These are phyloP conservation scores for Drosophila leontia DNA, from an alignment of 1,140 invertebrate genomes.

Conservation along the genomic window DNA sequence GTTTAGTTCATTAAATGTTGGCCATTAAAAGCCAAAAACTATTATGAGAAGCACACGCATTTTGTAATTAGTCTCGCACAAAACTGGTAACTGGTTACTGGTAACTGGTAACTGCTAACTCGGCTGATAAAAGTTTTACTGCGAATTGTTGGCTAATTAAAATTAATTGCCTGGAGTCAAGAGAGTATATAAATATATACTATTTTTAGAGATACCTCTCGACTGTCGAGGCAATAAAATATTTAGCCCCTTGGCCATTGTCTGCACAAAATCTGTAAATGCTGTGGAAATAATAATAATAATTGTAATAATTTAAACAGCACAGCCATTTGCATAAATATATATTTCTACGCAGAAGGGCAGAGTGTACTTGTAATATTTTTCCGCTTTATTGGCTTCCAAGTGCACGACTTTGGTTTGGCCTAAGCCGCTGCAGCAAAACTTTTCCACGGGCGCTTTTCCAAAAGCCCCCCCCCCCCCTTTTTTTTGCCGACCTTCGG, in stretches of 20 bases:
- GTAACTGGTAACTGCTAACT: not conserved
- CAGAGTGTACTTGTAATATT: constrained; percentile 33
- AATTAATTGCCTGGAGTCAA: constrained; percentile 51
- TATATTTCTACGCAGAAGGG: constrained; percentile 25
- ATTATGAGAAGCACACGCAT: constrained; percentile 31
- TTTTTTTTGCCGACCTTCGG: constrained; percentile 48
- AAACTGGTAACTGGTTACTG: constrained; percentile 6
- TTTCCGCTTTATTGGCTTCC: constrained; percentile 73
- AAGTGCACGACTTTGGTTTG: constrained; percentile 49
- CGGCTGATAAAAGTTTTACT: constrained; percentile 43
- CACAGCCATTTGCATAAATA: constrained; percentile 51
- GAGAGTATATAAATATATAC: not conserved
- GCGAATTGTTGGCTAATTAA: constrained; percentile 63
- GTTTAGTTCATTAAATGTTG: constrained; percentile 37
- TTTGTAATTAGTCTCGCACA: constrained; percentile 42
- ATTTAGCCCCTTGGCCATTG: constrained; percentile 15
- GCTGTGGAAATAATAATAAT: constrained; percentile 18
- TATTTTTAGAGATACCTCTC: not conserved
- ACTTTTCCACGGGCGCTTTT: constrained; percentile 43
- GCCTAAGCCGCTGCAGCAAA: constrained; percentile 28
- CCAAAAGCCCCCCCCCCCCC: constrained; percentile 18
- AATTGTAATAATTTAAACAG: constrained; percentile 42
- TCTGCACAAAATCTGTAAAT: constrained; percentile 20
- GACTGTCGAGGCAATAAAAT: constrained; percentile 8
- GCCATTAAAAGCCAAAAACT: constrained; percentile 50